These are phyloP conservation scores for Pseudoatta argentina DNA, from an alignment of 1,140 invertebrate genomes.

Conservation along the genomic window DNA sequence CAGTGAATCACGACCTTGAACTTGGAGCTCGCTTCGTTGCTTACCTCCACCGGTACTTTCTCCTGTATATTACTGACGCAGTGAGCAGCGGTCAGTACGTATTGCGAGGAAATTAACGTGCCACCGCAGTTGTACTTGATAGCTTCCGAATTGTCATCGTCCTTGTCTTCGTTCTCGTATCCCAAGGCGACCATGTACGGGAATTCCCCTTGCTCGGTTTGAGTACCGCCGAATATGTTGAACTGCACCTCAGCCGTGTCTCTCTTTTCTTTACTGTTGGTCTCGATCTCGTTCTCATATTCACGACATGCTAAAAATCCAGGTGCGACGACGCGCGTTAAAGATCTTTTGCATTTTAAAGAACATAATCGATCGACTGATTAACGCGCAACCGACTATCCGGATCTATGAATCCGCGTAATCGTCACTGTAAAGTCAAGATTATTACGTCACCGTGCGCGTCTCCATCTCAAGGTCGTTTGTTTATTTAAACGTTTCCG, in stretches of 20 bases:
- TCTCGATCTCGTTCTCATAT: constrained; percentile 77
- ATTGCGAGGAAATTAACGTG: constrained; percentile 90
- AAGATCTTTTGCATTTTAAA: not conserved
- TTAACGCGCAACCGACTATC: not conserved
- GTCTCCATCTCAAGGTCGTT: constrained; percentile 38
- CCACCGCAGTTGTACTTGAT: constrained; percentile 91
- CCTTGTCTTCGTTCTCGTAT: constrained; percentile 64
- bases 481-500: constrained; percentile 33
- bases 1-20: constrained; percentile 24
- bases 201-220: constrained; percentile 74
- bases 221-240: constrained; percentile 75
- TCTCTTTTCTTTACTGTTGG: not conserved
- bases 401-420: not conserved
- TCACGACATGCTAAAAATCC: constrained; percentile 79
- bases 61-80: constrained; percentile 87
- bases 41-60: constrained; percentile 79
- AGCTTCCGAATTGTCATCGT: not conserved
- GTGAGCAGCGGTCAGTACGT: constrained; percentile 94
- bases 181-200: constrained; percentile 82
- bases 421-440: not conserved
- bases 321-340: too few relatives aligned
- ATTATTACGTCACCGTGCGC: constrained; percentile 36
- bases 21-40: constrained; percentile 20
- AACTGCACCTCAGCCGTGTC: constrained; percentile 63
- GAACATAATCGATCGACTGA: not conserved